phyloP scores from a whole-genome alignment of 1,140 invertebrate genomes.

The Acromyrmex charruanus region DNA sequence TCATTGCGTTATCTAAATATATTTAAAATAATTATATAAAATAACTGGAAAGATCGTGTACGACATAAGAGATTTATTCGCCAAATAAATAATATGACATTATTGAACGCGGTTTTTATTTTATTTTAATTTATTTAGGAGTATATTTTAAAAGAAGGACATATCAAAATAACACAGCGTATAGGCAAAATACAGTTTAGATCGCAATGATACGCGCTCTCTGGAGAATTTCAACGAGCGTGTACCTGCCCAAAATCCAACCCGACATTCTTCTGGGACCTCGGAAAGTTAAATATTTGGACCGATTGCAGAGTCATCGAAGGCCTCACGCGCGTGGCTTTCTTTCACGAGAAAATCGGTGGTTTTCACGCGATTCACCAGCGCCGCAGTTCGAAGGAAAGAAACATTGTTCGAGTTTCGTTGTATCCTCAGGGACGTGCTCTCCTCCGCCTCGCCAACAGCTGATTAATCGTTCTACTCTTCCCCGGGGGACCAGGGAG shows the following conservation, averaged over 20 bases:
- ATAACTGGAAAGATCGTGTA: background rate
- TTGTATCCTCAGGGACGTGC: conserved; percentile 82
- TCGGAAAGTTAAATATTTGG: conserved; percentile 82
- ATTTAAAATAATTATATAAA: background rate
- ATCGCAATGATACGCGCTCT: conserved; percentile 47
- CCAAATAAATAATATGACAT: conserved; percentile 23
- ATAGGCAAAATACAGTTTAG: conserved; percentile 33
- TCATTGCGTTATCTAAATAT: background rate
- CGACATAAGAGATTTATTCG: background rate
- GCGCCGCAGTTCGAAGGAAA: conserved; percentile 73
- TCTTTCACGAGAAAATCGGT: conserved; percentile 66
- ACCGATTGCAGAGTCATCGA: conserved; percentile 81
- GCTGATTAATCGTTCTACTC: conserved; percentile 86
- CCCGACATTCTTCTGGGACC: conserved; percentile 30
- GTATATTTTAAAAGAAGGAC: background rate
- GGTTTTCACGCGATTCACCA: conserved; percentile 77
- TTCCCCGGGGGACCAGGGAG: conserved; percentile 80
- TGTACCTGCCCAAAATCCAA: conserved; percentile 40
- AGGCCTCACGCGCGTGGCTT: conserved; percentile 73
- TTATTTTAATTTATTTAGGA: background rate
- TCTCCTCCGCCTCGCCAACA: conserved; percentile 86
- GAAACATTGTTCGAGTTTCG: conserved; percentile 83
- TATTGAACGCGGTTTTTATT: background rate
- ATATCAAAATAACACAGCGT: conserved; percentile 8
- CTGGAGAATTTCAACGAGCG: conserved; percentile 65